Percentiles rank a stretch among this genome's conserved stretches.
These are phyloP conservation scores for Cladopsammia gracilis DNA, from an alignment of 64 coral and sea anemone genomes.

Conservation along the genomic window DNA sequence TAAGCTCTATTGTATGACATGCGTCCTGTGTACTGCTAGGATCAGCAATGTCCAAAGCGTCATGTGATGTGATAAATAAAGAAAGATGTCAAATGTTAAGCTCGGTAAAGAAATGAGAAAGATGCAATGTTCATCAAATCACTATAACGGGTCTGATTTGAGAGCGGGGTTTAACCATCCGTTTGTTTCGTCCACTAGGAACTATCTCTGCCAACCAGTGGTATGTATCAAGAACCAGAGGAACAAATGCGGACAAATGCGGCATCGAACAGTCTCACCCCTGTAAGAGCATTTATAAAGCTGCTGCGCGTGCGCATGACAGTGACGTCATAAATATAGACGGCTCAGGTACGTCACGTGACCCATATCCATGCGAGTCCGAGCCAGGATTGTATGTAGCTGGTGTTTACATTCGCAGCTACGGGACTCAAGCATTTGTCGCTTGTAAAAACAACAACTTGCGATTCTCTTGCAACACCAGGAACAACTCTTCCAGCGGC, in stretches of 20 bases:
- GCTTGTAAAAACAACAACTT: neutral
- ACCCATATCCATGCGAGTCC: constrained; percentile 42
- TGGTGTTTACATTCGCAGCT: neutral
- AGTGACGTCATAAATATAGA: constrained; percentile 59
- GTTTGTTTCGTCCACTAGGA: neutral
- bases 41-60: too few species aligned
- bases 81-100: too few species aligned
- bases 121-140: too few species aligned
- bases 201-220: neutral
- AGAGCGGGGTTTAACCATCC: too few species aligned
- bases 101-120: too few species aligned
- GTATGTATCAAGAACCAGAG: constrained; percentile 35
- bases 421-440: neutral
- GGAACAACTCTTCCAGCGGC: neutral
- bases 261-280: neutral
- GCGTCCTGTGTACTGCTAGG: too few species aligned
- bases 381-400: neutral
- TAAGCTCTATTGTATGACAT: too few species aligned
- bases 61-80: too few species aligned
- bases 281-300: constrained; percentile 7
- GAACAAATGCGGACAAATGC: neutral
- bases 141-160: too few species aligned
- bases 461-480: neutral
- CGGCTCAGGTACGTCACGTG: constrained; percentile 6
- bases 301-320: neutral